phyloP scores from a whole-genome alignment of 2,113 vertebrate species.

The Channa argus region DNA sequence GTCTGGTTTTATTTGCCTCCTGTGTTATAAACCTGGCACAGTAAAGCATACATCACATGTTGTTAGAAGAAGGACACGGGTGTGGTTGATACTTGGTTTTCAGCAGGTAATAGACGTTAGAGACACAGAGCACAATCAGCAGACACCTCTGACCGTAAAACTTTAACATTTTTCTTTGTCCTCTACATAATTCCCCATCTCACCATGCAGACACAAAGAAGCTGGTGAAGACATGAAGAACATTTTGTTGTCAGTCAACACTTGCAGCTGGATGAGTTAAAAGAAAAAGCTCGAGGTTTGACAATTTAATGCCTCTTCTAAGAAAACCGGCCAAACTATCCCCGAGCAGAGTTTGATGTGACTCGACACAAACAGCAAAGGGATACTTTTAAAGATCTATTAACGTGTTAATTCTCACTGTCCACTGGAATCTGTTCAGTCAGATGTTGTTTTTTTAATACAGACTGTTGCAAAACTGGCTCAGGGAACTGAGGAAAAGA shows the following conservation, averaged over 20 bases:
- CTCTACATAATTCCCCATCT: too few species aligned
- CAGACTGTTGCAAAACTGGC: too few species aligned
- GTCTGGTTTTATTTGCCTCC: too few species aligned
- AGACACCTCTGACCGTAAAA: neutral
- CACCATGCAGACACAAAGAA: rapidly evolving
- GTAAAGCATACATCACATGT: too few species aligned
- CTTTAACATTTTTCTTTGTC: neutral
- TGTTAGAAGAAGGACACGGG: too few species aligned
- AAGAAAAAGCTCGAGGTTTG: neutral
- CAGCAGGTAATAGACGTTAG: too few species aligned
- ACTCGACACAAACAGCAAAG: neutral
- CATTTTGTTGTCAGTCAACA: neutral
- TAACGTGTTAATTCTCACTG: rapidly evolving
- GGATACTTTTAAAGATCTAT: neutral
- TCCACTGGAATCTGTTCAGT: conserved; percentile 47
- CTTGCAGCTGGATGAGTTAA: conserved; percentile 23
- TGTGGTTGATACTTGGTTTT: too few species aligned
- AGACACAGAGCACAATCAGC: too few species aligned
- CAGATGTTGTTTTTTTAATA: neutral
- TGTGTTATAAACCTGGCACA: too few species aligned
- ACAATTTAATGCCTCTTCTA: neutral
- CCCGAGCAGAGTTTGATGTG: conserved; percentile 38
- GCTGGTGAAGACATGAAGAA: rapidly evolving
- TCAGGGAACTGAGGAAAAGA: too few species aligned
- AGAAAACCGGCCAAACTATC: neutral